Evolutionary conservation across 1,140 invertebrate species (phyloP).

Genomic region (Yoshiicerus persimilis): DNA sequence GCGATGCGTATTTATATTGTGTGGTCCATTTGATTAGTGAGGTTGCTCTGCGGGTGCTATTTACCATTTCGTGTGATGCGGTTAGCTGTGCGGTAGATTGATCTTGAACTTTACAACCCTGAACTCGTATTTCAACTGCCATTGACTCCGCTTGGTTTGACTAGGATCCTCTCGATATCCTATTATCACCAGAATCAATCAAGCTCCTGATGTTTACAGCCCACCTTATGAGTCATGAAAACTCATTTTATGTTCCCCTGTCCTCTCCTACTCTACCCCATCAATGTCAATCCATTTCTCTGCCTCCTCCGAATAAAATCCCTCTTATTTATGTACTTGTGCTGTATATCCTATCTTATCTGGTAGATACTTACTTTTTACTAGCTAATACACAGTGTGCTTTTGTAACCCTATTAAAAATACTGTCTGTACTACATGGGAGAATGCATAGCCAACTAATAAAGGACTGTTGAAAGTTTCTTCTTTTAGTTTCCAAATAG

Average conservation of each 20-base stretch:
- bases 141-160: not conserved
- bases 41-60: not conserved
- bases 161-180: not conserved
- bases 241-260: conserved; percentile 22
- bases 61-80: not conserved
- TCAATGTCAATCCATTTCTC: not conserved
- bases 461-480: no score
- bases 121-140: not conserved
- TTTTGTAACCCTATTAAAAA: no score
- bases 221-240: conserved; percentile 26
- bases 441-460: no score
- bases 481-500: no score
- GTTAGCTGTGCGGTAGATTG: not conserved
- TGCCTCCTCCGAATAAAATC: not conserved
- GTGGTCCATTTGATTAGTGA: not conserved
- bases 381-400: no score
- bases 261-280: not conserved
- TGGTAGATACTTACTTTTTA: not conserved
- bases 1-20: not conserved
- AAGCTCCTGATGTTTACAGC: not conserved
- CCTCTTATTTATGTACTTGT: not conserved
- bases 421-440: no score
- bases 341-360: not conserved
- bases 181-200: conserved; percentile 23
- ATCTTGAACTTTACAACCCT: not conserved